Evolutionary conservation across 1,140 invertebrate genomes (phyloP).

Genomic region (Drosophila erecta): DNA sequence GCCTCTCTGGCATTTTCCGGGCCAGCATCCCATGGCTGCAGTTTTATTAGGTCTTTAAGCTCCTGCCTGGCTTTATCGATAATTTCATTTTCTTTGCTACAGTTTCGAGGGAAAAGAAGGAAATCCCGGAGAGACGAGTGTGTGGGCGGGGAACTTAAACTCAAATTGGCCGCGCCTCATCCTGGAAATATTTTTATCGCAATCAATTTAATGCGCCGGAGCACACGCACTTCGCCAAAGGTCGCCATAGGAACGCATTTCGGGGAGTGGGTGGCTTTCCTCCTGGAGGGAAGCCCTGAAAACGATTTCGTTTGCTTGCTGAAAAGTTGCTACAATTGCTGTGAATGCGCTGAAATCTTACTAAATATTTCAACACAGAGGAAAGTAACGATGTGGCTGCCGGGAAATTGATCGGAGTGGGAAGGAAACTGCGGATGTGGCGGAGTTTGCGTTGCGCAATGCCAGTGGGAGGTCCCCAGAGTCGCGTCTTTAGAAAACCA

Average conservation of each 20-base stretch:
- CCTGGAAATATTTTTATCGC: slow-evolving; percentile 67
- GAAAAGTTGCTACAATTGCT: slow-evolving; percentile 68
- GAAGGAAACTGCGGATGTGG: neutral
- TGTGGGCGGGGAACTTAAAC: slow-evolving; percentile 11
- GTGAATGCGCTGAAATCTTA: slow-evolving; percentile 65
- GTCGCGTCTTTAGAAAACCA: slow-evolving; percentile 30
- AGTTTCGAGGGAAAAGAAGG: slow-evolving; percentile 24
- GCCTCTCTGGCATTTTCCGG: slow-evolving; percentile 51
- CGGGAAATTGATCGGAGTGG: neutral
- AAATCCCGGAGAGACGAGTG: neutral
- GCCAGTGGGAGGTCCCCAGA: slow-evolving; percentile 12
- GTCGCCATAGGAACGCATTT: slow-evolving; percentile 55
- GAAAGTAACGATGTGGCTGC: slow-evolving; percentile 30
- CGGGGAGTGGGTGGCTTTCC: slow-evolving; percentile 13
- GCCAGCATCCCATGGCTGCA: slow-evolving; percentile 57
- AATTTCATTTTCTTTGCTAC: slow-evolving; percentile 51
- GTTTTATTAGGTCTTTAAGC: slow-evolving; percentile 51
- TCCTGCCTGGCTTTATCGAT: slow-evolving; percentile 31
- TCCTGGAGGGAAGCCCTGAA: slow-evolving; percentile 43
- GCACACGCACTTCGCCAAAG: slow-evolving; percentile 68
- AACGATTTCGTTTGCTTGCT: slow-evolving; percentile 43
- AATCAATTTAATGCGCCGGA: slow-evolving; percentile 78
- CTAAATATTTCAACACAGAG: slow-evolving; percentile 71
- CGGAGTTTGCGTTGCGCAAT: slow-evolving; percentile 7
- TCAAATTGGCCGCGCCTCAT: slow-evolving; percentile 48